Evolutionary conservation across 2,113 vertebrate species (phyloP).

Genomic region (Gadus macrocephalus): DNA sequence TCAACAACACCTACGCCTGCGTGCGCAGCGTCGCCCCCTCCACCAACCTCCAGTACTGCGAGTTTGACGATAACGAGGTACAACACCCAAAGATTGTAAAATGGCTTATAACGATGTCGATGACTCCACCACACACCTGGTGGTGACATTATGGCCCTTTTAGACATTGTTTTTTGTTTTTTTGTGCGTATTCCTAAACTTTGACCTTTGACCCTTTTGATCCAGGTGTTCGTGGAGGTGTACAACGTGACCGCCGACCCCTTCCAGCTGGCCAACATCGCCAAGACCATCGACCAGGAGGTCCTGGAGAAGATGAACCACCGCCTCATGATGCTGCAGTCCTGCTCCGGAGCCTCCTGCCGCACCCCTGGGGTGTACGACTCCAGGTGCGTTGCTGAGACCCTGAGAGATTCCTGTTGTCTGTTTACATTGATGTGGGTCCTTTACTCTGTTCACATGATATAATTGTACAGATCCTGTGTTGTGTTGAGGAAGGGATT

Average conservation of each 20-base stretch:
- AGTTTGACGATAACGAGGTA: conserved; percentile 96
- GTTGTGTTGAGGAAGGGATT: too few relatives aligned
- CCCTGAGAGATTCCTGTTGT: not conserved
- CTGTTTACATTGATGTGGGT: not conserved
- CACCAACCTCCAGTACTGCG: conserved; percentile 91
- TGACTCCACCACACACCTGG: too few relatives aligned
- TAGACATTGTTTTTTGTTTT: not conserved
- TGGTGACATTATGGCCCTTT: too few relatives aligned
- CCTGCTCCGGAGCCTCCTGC: conserved; percentile 84
- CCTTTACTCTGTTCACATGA: too few relatives aligned
- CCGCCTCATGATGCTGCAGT: conserved; percentile 96
- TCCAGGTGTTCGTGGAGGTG: conserved; percentile 93
- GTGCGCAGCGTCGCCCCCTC: conserved; percentile 82
- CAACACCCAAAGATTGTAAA: not conserved
- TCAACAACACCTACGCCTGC: conserved; percentile 95
- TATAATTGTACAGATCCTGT: too few relatives aligned
- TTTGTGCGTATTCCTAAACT: too few relatives aligned
- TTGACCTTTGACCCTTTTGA: not conserved
- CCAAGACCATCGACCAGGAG: conserved; percentile 91
- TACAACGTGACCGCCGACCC: conserved; percentile 95
- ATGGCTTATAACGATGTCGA: too few relatives aligned
- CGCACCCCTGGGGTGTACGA: conserved; percentile 88
- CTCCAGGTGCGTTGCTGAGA: conserved; percentile 61
- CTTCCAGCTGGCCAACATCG: conserved; percentile 91
- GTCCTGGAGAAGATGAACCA: conserved; percentile 98